A percentile compares a stretch with the other conserved stretches of the same genome.
Evolutionary conservation across 2,888 invertebrate genomes (phyloP).

Genomic region (Sceliomorpha sp.): DNA sequence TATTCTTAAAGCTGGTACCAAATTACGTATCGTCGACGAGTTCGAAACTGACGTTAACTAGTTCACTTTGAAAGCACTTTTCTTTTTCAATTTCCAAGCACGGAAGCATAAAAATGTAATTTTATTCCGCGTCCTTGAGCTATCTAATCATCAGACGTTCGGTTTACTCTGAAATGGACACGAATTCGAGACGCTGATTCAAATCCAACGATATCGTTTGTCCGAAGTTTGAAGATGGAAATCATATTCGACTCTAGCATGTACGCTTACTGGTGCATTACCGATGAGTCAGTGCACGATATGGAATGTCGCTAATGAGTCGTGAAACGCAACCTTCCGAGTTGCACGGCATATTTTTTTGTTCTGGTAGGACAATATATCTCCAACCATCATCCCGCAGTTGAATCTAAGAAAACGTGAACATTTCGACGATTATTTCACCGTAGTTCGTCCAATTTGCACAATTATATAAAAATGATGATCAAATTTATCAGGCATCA

Average conservation of each 20-base stretch:
- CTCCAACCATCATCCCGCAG: conserved; percentile 12
- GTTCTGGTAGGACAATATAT: not conserved
- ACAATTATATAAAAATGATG: conserved; percentile 41
- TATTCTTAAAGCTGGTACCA: conserved; percentile 32
- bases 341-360: not conserved
- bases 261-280: conserved; percentile 64
- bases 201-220: conserved; percentile 40
- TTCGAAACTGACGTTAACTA: conserved; percentile 35
- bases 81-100: conserved; percentile 26
- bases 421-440: conserved; percentile 25
- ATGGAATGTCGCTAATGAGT: conserved; percentile 79
- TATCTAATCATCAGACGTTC: conserved; percentile 20
- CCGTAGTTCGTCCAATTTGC: conserved; percentile 34
- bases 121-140: conserved; percentile 25
- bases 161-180: conserved; percentile 42
- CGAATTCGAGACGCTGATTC: conserved; percentile 31
- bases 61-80: conserved; percentile 22
- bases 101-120: conserved; percentile 34
- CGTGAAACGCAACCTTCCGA: conserved; percentile 24
- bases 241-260: conserved; percentile 46
- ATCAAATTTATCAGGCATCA: conserved; percentile 47
- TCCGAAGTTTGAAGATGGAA: conserved; percentile 51
- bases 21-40: conserved; percentile 31
- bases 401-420: conserved; percentile 13
- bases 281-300: conserved; percentile 74